Conservation (phyloP, 1,140 invertebrate genomes). For the Euwallacea similis region DNA sequence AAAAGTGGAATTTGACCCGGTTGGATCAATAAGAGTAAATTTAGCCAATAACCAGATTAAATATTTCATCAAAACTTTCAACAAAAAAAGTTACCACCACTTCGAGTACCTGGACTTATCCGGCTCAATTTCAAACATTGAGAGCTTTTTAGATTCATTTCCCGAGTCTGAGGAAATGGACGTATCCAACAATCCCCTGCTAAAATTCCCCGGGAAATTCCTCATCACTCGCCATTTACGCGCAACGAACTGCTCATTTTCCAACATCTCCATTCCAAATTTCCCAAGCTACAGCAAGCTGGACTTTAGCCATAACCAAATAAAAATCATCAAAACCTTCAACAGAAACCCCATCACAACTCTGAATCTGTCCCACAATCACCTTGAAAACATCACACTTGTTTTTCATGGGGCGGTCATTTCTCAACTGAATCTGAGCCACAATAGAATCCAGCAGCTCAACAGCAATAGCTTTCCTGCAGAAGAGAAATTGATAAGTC, state of each 20-base stretch:
- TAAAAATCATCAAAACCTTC: neutral
- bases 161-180: neutral
- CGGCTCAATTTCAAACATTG: neutral
- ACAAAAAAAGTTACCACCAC: neutral
- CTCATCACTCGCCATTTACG: neutral
- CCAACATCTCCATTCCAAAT: neutral
- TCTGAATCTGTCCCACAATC: conserved; percentile 11
- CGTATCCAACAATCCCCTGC: neutral
- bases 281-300: conserved; percentile 1
- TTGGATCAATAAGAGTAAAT: neutral
- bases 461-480: conserved; percentile 15
- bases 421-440: neutral
- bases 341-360: neutral
- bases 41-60: conserved; percentile 10
- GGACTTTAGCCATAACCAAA: conserved; percentile 11
- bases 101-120: neutral
- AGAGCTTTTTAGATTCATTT: neutral
- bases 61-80: neutral
- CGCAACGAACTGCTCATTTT: conserved; percentile 13
- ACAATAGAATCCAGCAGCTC: conserved; percentile 6
- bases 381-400: neutral
- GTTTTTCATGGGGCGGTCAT: neutral
- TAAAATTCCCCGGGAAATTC: neutral
- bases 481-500: neutral
- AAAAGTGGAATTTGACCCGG: neutral